These are phyloP conservation scores for Yponomeuta malinellus DNA, from an alignment of 2,888 invertebrate genomes.

Conservation along the genomic window DNA sequence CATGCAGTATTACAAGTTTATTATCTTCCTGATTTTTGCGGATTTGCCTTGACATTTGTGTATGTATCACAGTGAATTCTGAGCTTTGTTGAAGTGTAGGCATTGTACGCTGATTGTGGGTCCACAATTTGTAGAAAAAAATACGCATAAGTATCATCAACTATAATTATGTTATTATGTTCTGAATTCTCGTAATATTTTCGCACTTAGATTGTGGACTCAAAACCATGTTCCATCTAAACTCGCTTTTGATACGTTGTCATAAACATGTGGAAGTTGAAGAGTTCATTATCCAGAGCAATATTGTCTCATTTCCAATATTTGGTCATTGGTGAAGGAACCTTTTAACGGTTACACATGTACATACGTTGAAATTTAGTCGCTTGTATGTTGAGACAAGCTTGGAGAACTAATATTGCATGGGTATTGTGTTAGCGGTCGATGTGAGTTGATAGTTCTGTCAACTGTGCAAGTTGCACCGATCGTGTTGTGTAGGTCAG, in stretches of 20 bases:
- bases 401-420: slow-evolving; percentile 67
- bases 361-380: slow-evolving; percentile 22
- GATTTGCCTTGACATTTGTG: slow-evolving; percentile 41
- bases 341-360: slow-evolving; percentile 30
- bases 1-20: slow-evolving; percentile 50
- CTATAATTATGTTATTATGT: background rate
- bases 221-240: slow-evolving; percentile 36
- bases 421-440: slow-evolving; percentile 44
- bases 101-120: slow-evolving; percentile 44
- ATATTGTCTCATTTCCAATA: slow-evolving; percentile 48
- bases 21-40: slow-evolving; percentile 45
- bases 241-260: slow-evolving; percentile 49
- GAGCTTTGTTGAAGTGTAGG: slow-evolving; percentile 63
- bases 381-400: slow-evolving; percentile 40
- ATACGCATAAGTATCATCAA: background rate
- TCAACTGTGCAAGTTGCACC: background rate
- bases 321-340: slow-evolving; percentile 57
- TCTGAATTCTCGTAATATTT: slow-evolving; percentile 12
- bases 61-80: slow-evolving; percentile 40
- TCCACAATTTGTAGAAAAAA: slow-evolving; percentile 43
- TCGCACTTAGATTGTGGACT: slow-evolving; percentile 42
- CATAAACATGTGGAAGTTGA: slow-evolving; percentile 51
- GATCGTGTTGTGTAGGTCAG: background rate
- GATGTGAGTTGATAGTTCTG: slow-evolving; percentile 16
- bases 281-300: slow-evolving; percentile 59